Conservation (phyloP, 2,888 invertebrate species). For the Herminia tarsipennalis region DNA sequence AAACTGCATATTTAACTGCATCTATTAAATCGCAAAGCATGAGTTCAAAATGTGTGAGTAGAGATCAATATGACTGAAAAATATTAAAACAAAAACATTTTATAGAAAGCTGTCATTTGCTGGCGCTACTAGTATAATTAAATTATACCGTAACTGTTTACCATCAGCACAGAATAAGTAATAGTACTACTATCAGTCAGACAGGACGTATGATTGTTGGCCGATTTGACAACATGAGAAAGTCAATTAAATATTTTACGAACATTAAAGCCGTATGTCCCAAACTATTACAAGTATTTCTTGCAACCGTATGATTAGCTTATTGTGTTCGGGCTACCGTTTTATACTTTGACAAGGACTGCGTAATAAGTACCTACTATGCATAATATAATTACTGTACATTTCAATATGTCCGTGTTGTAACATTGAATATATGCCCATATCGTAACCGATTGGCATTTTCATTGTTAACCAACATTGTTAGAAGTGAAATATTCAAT, state of each 20-base stretch:
- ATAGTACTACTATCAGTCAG: too few relatives aligned
- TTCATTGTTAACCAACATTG: slow-evolving; percentile 35
- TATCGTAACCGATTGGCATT: slow-evolving; percentile 51
- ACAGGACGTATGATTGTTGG: too few relatives aligned
- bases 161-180: too few relatives aligned
- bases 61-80: too few relatives aligned
- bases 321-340: slow-evolving; percentile 79
- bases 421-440: slow-evolving; percentile 47
- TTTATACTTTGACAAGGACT: slow-evolving; percentile 72
- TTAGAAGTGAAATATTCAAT: slow-evolving; percentile 47
- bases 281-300: slow-evolving; percentile 51
- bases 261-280: slow-evolving; percentile 45
- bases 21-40: too few relatives aligned
- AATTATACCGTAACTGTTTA: too few relatives aligned
- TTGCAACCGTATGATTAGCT: slow-evolving; percentile 74
- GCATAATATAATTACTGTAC: slow-evolving; percentile 65
- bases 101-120: too few relatives aligned
- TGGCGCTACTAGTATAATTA: too few relatives aligned
- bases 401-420: slow-evolving; percentile 49
- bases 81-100: too few relatives aligned
- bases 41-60: too few relatives aligned
- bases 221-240: too few relatives aligned
- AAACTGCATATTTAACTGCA: too few relatives aligned
- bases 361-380: slow-evolving; percentile 64
- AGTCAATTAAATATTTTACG: slow-evolving; percentile 8